Conservation (phyloP, 2,797 vertebrate genomes). For the Pygocentrus nattereri region DNA sequence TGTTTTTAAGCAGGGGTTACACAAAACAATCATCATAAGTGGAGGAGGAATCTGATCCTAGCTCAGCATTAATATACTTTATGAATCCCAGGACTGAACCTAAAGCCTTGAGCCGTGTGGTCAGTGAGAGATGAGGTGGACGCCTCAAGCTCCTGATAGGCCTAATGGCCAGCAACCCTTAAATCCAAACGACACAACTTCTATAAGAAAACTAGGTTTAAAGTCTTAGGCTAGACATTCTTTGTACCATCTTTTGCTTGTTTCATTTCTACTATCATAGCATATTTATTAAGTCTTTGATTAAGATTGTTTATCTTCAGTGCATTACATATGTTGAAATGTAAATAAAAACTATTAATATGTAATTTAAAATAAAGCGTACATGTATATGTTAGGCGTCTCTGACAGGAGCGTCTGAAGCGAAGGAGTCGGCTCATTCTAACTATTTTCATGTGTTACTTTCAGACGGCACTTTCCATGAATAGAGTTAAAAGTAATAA, state of each 20-base stretch:
- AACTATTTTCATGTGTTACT: no score
- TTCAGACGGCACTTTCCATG: no score
- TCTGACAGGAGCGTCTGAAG: constrained; percentile 55
- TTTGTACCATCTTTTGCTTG: constrained; percentile 9
- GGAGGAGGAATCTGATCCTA: neutral
- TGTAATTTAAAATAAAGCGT: constrained; percentile 69
- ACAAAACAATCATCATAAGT: neutral
- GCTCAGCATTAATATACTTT: neutral
- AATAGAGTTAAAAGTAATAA: no score
- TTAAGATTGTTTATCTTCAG: constrained; percentile 56
- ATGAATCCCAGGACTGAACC: neutral
- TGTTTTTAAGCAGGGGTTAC: neutral
- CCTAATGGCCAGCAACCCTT: constrained; percentile 5
- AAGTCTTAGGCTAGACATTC: constrained; percentile 39
- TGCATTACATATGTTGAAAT: constrained; percentile 57
- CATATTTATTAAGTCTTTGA: constrained; percentile 68
- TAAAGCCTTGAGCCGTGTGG: neutral
- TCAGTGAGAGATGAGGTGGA: neutral
- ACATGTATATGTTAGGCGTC: constrained; percentile 43
- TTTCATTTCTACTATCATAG: constrained; percentile 24
- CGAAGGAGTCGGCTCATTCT: neutral
- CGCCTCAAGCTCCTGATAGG: neutral
- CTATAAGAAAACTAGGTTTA: constrained; percentile 23
- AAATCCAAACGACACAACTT: constrained; percentile 10
- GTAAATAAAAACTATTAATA: constrained; percentile 62